Base-by-base conservation (phyloP, 2,113 vertebrate genomes). In the Pelecanus crispus region DNA sequence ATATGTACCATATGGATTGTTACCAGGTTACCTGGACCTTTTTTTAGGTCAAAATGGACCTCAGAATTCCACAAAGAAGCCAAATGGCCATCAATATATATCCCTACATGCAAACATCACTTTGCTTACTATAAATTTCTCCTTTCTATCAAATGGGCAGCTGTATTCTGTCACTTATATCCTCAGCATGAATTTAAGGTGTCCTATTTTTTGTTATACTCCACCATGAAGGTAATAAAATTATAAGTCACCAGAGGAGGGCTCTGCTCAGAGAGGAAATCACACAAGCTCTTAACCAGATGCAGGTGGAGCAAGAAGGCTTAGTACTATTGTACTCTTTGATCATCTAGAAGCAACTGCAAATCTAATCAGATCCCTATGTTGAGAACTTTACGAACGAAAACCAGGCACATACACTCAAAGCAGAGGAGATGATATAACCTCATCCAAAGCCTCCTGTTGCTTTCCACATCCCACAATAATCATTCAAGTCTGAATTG, bases 351-450 rank as follows among this genome's bases (percentile, higher is more conserved):
- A 86, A 95, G 65, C 67, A 94, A 97, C 96, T 96, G 96, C 72
- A 94, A 94, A 96, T 94, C 86, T 96, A 97, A 94, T 96, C 90
- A 94, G 82, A 97, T 75, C 94, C 94, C 83, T 53, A 38, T 94
- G 95, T 61, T 81, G 61, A 86, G 80, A 94, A 96, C 44, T 68
- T 93, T 40, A 71, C 0, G 44, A 95, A 94, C 91, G 81, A 94
- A 96, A 96, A 38, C 31, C 96, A 96, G 96, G 56, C 94, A 65
- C 44, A 93, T 44, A 32, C 5, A 59, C 68, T 95, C 47, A 95
- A 94, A 94, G 72, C 59, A 92, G 17, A 95, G 56, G 67, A 90
- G 86, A 89, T 89, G 82, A 84, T 94, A 93, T 89, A 96, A 94
- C 92, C 72, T 78, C 88, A 95, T 81, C 86, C 86, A 94, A 94